A percentile compares a stretch with the other conserved stretches of the same genome.
Conservation (phyloP, 2,113 vertebrate genomes). For the zebrafish (Danio rerio) region GRCz12tu NC_133198.1:39977001-39977500, state of each 20-base stretch:
- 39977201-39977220: slow-evolving; percentile 20
- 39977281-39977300: slow-evolving; percentile 8
- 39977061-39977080: no score
- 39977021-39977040: no score
- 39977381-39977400: slow-evolving; percentile 1
- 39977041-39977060: no score
- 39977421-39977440: not conserved
- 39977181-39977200: slow-evolving; percentile 39
- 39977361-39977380: not conserved
- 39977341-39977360: not conserved
- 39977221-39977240: slow-evolving; percentile 18
- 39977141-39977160: slow-evolving; percentile 46
- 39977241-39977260: not conserved
- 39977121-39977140: slow-evolving; percentile 18
- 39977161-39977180: slow-evolving; percentile 48
- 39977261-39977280: not conserved
- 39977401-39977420: slow-evolving; percentile 18
- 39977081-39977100: no score
- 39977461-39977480: slow-evolving; percentile 19
- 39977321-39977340: not conserved
- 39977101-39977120: no score
- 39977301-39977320: not conserved
- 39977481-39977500: not conserved
- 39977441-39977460: slow-evolving; percentile 6
- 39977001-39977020: no score